Evolutionary conservation across 2,113 vertebrate genomes (phyloP).

Genomic region (Chrysochloris asiatica): DNA sequence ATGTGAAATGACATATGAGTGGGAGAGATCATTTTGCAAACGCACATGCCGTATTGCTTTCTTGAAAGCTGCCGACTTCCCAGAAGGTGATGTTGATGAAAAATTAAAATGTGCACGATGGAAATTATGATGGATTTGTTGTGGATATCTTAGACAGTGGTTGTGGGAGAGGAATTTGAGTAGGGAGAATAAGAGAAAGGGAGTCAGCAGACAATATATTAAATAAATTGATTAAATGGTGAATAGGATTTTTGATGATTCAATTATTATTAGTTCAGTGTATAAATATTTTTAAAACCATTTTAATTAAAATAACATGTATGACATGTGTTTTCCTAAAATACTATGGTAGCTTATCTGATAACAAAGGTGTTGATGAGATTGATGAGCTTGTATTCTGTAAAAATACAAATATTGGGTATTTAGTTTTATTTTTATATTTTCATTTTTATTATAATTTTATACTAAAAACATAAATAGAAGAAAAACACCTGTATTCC

Average conservation of each 20-base stretch:
- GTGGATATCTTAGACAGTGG: background rate
- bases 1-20: conserved; percentile 46
- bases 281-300: conserved; percentile 5
- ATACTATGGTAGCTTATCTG: background rate
- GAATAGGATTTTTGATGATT: background rate
- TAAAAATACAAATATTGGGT: background rate
- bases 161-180: background rate
- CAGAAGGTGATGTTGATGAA: conserved; percentile 35
- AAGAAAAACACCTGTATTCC: background rate
- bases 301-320: background rate
- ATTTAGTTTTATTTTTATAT: background rate
- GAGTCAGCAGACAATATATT: background rate
- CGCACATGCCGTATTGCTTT: background rate
- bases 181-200: background rate
- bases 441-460: background rate
- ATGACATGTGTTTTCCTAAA: conserved; percentile 16
- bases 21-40: conserved; percentile 47
- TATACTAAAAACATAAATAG: background rate
- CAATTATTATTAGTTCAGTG: background rate
- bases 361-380: background rate
- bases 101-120: background rate
- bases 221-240: conserved; percentile 12
- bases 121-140: conserved; percentile 46
- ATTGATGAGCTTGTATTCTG: background rate
- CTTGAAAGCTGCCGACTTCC: conserved; percentile 30